Evolutionary conservation across 1,140 invertebrate species (phyloP), one percentile per base, ranked within the genome.

Genomic region (Drosophila carrolli): DNA sequence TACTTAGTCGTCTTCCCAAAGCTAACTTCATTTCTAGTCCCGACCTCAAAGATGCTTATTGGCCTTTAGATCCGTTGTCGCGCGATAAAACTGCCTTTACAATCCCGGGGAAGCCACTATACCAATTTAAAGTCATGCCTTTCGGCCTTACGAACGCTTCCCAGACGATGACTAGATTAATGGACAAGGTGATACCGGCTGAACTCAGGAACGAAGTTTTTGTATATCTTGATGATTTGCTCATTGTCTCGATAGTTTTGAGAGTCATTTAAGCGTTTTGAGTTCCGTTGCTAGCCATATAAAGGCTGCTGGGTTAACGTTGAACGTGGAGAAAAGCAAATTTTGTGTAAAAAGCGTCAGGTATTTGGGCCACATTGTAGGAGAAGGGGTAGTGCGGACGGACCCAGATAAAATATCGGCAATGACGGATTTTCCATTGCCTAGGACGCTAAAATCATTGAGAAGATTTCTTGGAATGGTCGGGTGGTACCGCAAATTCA

Each of bases 301-400:
- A 14, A 14, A 6, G 40, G n/a, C 40, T 41, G 6, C n/a, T 41
- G 40, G 13, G 5, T 40, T 40, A 19, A 54, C 51, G 5, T 6
- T 59, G 5, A 61, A 61, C 29, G 37, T 61, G 5, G 58, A 60
- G 9, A 60, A 60, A 16, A 60, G 46, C n/a, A 41, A 50, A 10
- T 60, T 60, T 40, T 60, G 58, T 14, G 29, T 48, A 35, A 46
- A n/a, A 14, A 48, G 29, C 1, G 46, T 60, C 3, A 23, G 23
- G 16, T 60, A 60, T 41, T 38, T 38, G 13, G 37, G 37, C 5
- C 40, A 54, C 10, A 53, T 62, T 7, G 40, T 62, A 13, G 60
- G 60, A 4, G 48, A 53, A 35, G 60, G 60, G 4, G 59, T 50
- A 10, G 16, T 62, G 23, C 37, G 48, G 4, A 62, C 59, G 0